Conservation (phyloP, 2,888 invertebrate species). For the Orthonevra nobilis region DNA sequence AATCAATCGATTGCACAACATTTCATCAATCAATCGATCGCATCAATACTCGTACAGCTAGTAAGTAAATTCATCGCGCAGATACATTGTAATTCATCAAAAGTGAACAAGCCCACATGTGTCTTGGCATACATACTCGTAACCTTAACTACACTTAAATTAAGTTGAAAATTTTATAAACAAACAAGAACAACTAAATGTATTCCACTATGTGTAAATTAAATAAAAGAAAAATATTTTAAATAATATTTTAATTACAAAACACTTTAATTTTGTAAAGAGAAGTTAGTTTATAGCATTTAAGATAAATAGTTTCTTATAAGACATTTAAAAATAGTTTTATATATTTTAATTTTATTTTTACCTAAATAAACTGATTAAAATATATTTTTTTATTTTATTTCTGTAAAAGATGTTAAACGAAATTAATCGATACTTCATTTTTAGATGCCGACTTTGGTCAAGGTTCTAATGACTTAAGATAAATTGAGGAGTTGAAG, state of each 20-base stretch:
- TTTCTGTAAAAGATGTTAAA: too few species aligned
- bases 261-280: constrained; percentile 45
- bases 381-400: constrained; percentile 53
- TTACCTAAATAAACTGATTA: constrained; percentile 62
- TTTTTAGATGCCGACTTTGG: too few species aligned
- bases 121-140: constrained; percentile 36
- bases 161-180: constrained; percentile 42
- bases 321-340: constrained; percentile 37
- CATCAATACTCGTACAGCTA: constrained; percentile 42
- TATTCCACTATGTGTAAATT: constrained; percentile 66
- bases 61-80: constrained; percentile 43
- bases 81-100: constrained; percentile 51
- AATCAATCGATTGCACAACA: constrained; percentile 32
- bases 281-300: constrained; percentile 40
- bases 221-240: constrained; percentile 24
- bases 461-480: too few species aligned
- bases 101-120: constrained; percentile 14
- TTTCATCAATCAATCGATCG: constrained; percentile 49
- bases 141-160: constrained; percentile 58
- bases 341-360: constrained; percentile 44
- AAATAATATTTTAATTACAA: constrained; percentile 53
- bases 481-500: too few species aligned
- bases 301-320: constrained; percentile 44
- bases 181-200: constrained; percentile 8
- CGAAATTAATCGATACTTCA: too few species aligned